Evolutionary conservation across 2,797 vertebrate species (phyloP).

Genomic region (Pyrocephalus nanus): DNA sequence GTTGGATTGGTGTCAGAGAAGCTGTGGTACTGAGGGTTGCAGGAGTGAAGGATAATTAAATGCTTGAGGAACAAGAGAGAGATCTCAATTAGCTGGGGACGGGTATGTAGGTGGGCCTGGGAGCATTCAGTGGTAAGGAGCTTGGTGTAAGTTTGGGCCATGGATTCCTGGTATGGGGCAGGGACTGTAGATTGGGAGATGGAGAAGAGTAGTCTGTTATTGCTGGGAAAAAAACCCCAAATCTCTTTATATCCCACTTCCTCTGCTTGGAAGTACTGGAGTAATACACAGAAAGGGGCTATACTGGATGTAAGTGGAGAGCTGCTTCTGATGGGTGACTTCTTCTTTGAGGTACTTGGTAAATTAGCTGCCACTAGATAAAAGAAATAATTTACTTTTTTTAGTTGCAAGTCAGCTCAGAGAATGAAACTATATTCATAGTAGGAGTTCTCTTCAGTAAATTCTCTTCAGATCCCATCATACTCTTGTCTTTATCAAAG

Average conservation of each 20-base stretch:
- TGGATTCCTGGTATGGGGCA: background rate
- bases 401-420: background rate
- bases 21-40: background rate
- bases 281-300: background rate
- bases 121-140: background rate
- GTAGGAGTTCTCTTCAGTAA: background rate
- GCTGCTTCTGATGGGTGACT: background rate
- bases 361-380: background rate
- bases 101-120: background rate
- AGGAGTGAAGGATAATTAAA: background rate
- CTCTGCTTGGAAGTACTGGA: background rate
- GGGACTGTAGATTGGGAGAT: background rate
- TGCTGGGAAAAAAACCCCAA: background rate
- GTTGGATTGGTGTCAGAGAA: background rate
- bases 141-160: background rate
- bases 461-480: background rate
- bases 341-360: background rate
- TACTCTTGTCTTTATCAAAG: background rate
- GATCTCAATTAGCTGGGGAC: background rate
- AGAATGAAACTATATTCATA: background rate
- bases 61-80: background rate
- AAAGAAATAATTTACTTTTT: background rate
- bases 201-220: accelerated
- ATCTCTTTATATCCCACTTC: background rate
- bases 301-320: background rate